These are phyloP conservation scores for Vireo altiloquus DNA, from an alignment of 2,113 vertebrate genomes.

Conservation along the genomic window DNA sequence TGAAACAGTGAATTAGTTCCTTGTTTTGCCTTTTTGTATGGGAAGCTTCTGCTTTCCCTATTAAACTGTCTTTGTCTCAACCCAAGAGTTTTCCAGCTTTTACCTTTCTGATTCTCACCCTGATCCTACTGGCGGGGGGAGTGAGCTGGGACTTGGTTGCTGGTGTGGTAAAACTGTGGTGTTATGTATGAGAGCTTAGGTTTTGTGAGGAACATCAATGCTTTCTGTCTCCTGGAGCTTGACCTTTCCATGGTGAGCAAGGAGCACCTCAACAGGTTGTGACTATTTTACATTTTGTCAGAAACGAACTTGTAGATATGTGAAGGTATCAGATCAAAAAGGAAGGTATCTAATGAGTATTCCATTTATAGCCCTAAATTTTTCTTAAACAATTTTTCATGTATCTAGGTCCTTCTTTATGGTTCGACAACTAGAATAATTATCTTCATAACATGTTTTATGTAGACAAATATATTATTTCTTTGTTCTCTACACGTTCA, in stretches of 20 bases:
- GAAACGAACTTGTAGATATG: not conserved
- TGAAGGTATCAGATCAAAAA: not conserved
- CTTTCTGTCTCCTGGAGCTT: not conserved
- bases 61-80: not conserved
- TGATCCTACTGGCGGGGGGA: not conserved
- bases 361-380: not conserved
- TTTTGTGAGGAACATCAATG: not conserved
- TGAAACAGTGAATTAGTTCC: not conserved
- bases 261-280: not conserved
- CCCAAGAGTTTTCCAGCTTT: not conserved
- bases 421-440: not conserved
- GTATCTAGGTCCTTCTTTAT: not conserved
- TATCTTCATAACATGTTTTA: not conserved
- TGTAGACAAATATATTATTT: not conserved
- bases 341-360: not conserved
- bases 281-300: accelerated
- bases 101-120: not conserved
- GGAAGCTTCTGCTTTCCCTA: not conserved
- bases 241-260: not conserved
- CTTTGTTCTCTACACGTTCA: not conserved
- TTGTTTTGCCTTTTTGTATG: not conserved
- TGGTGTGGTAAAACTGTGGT: not conserved
- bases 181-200: not conserved
- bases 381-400: not conserved
- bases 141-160: not conserved